A percentile compares a stretch with the other conserved stretches of the same genome.
phyloP scores from a whole-genome alignment of 2,888 invertebrate species.

The Junonia oenone region DNA sequence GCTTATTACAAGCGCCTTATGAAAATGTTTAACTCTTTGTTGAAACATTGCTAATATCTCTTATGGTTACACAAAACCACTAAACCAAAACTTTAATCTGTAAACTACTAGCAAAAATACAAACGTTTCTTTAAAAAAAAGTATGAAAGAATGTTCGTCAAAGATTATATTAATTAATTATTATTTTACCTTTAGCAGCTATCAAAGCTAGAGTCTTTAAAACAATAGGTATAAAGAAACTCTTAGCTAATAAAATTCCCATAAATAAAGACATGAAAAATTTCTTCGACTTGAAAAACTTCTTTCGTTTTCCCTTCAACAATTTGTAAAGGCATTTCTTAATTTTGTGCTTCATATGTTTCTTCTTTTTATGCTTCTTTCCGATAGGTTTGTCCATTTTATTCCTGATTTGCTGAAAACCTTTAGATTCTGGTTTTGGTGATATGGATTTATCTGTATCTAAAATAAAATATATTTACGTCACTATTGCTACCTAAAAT shows the following conservation, averaged over 20 bases:
- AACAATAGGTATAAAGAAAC: slow-evolving; percentile 83
- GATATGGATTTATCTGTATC: neutral
- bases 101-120: too few species aligned
- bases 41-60: too few species aligned
- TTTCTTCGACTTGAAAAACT: slow-evolving; percentile 69
- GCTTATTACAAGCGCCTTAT: too few species aligned
- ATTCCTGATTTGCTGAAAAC: slow-evolving; percentile 20
- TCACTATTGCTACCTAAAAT: too few species aligned
- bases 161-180: too few species aligned
- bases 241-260: slow-evolving; percentile 82
- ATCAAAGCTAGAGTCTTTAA: slow-evolving; percentile 84
- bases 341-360: slow-evolving; percentile 38
- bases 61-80: too few species aligned
- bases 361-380: slow-evolving; percentile 31
- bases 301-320: slow-evolving; percentile 43
- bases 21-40: too few species aligned
- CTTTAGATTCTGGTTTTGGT: neutral
- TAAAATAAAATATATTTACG: neutral
- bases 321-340: slow-evolving; percentile 63
- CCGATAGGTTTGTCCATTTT: slow-evolving; percentile 1
- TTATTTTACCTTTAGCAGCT: slow-evolving; percentile 81
- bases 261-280: slow-evolving; percentile 81
- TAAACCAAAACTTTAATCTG: too few species aligned
- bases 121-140: too few species aligned
- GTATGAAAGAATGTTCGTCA: too few species aligned